These are phyloP conservation scores for Solenopsis invicta DNA, from an alignment of 1,140 invertebrate genomes.

Conservation along the genomic window DNA sequence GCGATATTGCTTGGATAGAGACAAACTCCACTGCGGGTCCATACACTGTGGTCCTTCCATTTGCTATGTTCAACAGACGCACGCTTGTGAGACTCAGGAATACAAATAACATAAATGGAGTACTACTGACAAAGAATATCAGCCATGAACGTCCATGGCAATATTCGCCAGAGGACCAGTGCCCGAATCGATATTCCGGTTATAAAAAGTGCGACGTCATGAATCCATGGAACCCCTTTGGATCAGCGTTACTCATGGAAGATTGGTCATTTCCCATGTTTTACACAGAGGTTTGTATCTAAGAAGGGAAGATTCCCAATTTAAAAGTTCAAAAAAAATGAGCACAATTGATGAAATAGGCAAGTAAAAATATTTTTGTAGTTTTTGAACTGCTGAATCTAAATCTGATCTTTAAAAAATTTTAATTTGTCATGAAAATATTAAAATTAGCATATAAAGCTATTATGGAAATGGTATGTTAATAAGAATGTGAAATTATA, in stretches of 20 bases:
- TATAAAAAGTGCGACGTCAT: conserved; percentile 83
- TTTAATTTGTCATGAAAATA: too few species aligned
- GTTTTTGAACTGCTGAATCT: too few species aligned
- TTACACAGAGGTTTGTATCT: conserved; percentile 87
- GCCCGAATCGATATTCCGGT: conserved; percentile 94
- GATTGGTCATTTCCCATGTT: conserved; percentile 96
- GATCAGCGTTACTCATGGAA: conserved; percentile 91
- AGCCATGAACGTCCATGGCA: conserved; percentile 73
- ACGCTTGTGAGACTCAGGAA: conserved; percentile 86
- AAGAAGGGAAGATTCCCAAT: neutral
- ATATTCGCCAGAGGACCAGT: conserved; percentile 93
- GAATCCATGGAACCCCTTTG: conserved; percentile 92
- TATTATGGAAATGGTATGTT: too few species aligned
- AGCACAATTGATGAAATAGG: too few species aligned
- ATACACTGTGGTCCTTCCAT: conserved; percentile 91
- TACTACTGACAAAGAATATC: conserved; percentile 87
- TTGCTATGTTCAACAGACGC: conserved; percentile 88
- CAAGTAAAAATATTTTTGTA: too few species aligned
- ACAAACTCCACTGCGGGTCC: conserved; percentile 90
- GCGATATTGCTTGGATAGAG: conserved; percentile 92
- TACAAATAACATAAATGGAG: conserved; percentile 88
- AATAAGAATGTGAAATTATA: too few species aligned
- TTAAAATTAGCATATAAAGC: too few species aligned
- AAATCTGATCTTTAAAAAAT: too few species aligned
- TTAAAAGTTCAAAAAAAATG: too few species aligned